Evolutionary conservation across 2,113 vertebrate species (phyloP).

Genomic region (Microcebus tavaratra): DNA sequence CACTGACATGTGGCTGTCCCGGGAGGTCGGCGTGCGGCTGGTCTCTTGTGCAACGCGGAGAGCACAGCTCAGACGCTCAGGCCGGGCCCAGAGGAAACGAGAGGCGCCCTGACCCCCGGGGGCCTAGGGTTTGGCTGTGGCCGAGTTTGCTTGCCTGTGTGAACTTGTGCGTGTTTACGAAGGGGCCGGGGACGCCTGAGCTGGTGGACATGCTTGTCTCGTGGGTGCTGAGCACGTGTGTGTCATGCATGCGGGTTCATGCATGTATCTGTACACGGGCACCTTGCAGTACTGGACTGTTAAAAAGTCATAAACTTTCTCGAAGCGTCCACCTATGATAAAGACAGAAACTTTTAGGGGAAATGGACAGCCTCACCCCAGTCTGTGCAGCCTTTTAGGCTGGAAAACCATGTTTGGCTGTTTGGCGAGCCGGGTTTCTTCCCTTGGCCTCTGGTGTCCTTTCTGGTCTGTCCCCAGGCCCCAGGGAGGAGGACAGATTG

Average conservation of each 20-base stretch:
- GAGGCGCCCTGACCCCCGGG: not conserved
- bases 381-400: not conserved
- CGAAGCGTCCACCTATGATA: not conserved
- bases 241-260: rapidly evolving
- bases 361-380: not conserved
- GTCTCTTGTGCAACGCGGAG: not conserved
- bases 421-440: not conserved
- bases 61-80: not conserved
- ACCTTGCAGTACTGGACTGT: not conserved
- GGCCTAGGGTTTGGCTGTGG: not conserved
- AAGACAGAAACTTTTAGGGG: not conserved
- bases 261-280: not conserved
- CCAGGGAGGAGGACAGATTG: not conserved
- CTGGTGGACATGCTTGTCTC: not conserved
- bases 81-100: not conserved
- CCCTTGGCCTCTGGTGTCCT: not conserved
- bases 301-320: not conserved
- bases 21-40: not conserved
- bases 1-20: not conserved
- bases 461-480: not conserved
- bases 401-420: not conserved
- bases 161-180: not conserved
- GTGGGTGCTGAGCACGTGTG: too few relatives aligned
- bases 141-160: not conserved
- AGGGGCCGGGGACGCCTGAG: rapidly evolving